A percentile compares a stretch with the other conserved stretches of the same genome.
These are phyloP conservation scores for Cinclus cinclus DNA, from an alignment of 2,113 vertebrate species.

Conservation along the genomic window DNA sequence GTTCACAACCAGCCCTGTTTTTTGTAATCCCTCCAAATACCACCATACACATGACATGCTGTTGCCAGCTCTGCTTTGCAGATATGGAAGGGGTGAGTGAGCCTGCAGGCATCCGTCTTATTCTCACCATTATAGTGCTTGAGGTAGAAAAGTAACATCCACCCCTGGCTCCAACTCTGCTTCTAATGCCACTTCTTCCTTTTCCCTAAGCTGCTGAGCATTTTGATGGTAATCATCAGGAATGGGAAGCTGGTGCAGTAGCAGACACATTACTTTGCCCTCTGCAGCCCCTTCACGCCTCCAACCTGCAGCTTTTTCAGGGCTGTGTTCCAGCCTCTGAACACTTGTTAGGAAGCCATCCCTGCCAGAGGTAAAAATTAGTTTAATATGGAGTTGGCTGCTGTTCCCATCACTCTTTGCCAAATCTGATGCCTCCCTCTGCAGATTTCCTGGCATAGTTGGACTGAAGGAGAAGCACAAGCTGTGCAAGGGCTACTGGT, in stretches of 20 bases:
- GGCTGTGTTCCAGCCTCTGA: background rate
- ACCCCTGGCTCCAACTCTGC: background rate
- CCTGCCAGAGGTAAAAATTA: background rate
- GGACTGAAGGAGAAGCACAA: background rate
- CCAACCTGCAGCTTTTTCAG: background rate
- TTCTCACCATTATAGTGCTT: background rate
- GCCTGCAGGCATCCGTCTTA: background rate
- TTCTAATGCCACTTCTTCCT: background rate
- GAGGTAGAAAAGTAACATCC: background rate
- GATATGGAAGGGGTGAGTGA: background rate
- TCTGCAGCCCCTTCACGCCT: background rate
- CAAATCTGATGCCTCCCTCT: background rate
- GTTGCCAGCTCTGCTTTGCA: background rate
- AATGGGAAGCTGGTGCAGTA: background rate
- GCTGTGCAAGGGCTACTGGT: background rate
- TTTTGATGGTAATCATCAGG: background rate
- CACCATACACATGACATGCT: accelerated
- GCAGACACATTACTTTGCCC: background rate
- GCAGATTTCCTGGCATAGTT: background rate
- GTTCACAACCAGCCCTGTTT: background rate
- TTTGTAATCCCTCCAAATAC: background rate
- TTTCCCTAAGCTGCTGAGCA: background rate
- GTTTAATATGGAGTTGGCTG: slow-evolving; percentile 1
- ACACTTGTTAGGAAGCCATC: background rate
- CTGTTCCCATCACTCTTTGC: background rate